Evolutionary conservation across 2,113 vertebrate genomes (phyloP), one percentile per base, ranked within the genome.

Genomic region (Gavialis gangeticus): DNA sequence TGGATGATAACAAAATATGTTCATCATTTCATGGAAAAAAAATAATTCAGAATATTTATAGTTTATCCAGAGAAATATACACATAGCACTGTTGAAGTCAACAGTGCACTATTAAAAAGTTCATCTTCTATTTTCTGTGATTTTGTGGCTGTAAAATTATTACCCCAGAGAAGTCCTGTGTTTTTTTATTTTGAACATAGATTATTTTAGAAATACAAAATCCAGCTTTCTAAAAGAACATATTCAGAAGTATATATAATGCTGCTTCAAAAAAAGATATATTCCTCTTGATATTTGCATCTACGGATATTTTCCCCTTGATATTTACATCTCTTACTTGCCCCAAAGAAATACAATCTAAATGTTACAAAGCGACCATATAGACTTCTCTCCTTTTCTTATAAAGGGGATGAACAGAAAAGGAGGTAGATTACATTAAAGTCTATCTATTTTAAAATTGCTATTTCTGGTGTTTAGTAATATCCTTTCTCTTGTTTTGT

Each of bases 291-390:
- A 63, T 1, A 6, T 5, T 58, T 0, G 0, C 28, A 76, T 14
- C 59, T 37, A 1, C 10, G 37, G 12, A 73, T n/a, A n/a, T n/a
- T n/a, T 22, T 28, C 27, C 89, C 75, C 28, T 76, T 79, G 28
- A 63, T 1, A 6, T 5, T 58, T 0, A 0, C 28, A 76, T 14
- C 13, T 37, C 27, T 82, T 0, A 0, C 63, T 80, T 1, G 10
- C 7, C 12, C 12, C 21, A 46, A 71, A 21, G 7, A 9, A 46
- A 46, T 46, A 46, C 8, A 9, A 46, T 46, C 46, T 46, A 46
- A 46, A 46, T 46, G 46, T 16, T n/a, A 0, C 11, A 22, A 18
- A 2, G 12, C 37, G 59, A 34, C 12, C 2, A 17, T 54, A 46
- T 17, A 69, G 17, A 34, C 30, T 21, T 64, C 34, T 34, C 0